Base-by-base conservation (phyloP, 2,888 invertebrate genomes). In the Melipona beecheii region DNA sequence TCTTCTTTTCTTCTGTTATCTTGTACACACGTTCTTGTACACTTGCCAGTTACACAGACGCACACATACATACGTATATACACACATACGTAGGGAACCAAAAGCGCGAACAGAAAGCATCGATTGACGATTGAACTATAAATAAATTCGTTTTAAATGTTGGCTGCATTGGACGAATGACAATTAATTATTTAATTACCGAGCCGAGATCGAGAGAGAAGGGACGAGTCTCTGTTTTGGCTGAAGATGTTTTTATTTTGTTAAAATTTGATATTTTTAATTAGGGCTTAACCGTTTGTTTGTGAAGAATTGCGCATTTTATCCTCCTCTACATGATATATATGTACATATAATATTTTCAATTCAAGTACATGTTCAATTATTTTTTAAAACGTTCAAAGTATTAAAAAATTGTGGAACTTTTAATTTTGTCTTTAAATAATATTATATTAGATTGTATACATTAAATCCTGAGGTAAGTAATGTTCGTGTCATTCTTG, bases 121-220 rank as follows among this genome's bases (percentile, higher is more conserved):
- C 24, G 21, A n/a, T 9, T 43, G 72, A 69, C 68, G 11, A 21
- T 6, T 50, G 56, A 43, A 17, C 27, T 75, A 75, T 72, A 76
- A 76, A 73, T 83, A 72, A 81, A 72, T 24, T 49, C 43, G 70
- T 56, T 72, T 50, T 50, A 21, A 15, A 70, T 19, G 43, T 17
- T 54, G 62, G 60, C 11, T 21, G 50, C 49, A 11, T 62, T 31
- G 3, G 31, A 52, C 9, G 65, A 58, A 66, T 24, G 36, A 19
- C n/a, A 31, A 24, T 43, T 21, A 49, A 58, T 17, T 4, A 21
- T 9, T 54, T 54, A 43, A 43, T 43, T 43, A 43, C 21, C 9
- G 27, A 27, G 60, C 9, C 17, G 15, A 27, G 19, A 27, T 17
- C 17, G 43, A 49, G 15, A 9, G 9, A 56, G 49, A 66, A 71